Conservation (phyloP, 2,888 invertebrate genomes). For the Amphipyra berbera region DNA sequence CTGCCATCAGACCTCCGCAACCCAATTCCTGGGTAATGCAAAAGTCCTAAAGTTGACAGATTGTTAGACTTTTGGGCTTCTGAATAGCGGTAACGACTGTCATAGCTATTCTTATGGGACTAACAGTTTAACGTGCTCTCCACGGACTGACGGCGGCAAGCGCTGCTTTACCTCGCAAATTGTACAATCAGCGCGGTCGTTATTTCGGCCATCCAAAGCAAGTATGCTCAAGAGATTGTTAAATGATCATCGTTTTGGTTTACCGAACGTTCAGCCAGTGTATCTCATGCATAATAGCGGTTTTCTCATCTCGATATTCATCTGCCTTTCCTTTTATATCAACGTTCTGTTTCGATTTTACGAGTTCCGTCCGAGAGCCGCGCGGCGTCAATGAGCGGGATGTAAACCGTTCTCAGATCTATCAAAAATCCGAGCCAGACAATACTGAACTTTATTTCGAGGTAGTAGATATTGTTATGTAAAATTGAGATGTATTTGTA, state of each 20-base stretch:
- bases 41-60: too few species aligned
- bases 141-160: too few species aligned
- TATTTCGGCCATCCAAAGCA: slow-evolving; percentile 8
- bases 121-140: too few species aligned
- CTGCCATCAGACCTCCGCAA: too few species aligned
- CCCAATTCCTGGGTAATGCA: too few species aligned
- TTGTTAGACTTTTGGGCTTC: too few species aligned
- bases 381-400: slow-evolving; percentile 78
- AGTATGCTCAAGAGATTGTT: slow-evolving; percentile 29
- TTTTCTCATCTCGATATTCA: slow-evolving; percentile 86
- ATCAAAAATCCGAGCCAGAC: slow-evolving; percentile 59
- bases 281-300: slow-evolving; percentile 77
- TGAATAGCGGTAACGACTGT: too few species aligned
- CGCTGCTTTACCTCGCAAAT: too few species aligned
- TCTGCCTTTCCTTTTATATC: slow-evolving; percentile 83
- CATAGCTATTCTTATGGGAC: too few species aligned
- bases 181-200: too few species aligned
- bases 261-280: slow-evolving; percentile 57
- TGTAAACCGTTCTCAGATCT: slow-evolving; percentile 64
- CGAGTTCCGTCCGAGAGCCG: slow-evolving; percentile 77
- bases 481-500: slow-evolving; percentile 35
- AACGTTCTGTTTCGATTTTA: slow-evolving; percentile 85
- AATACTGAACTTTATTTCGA: slow-evolving; percentile 64
- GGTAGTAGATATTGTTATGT: slow-evolving; percentile 47
- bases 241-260: slow-evolving; percentile 48